Evolutionary conservation across 2,797 vertebrate genomes (phyloP), one percentile per base, ranked within the genome.

Genomic region (Xyrichtys novacula): DNA sequence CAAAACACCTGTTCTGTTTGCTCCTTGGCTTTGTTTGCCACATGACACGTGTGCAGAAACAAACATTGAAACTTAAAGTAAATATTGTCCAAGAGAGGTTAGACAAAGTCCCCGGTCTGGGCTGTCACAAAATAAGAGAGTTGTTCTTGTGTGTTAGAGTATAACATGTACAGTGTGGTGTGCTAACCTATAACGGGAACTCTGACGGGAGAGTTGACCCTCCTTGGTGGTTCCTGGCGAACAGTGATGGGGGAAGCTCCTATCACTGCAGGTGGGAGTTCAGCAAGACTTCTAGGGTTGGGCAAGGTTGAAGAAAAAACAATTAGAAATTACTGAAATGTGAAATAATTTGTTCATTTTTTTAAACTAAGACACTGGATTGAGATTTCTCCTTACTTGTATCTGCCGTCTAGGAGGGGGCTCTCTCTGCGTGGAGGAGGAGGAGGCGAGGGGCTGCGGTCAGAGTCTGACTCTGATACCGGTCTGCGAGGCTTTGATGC

Each of bases 381-480:
- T 28, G n/a, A 57, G 19, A 26, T 11, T 26, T 0, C 23, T 55
- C 7, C 65, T 43, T 87, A 95, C 94, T 92, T 95, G 89, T 95
- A 95, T 94, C 90, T 87, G 77, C 72, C 61, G 57, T 93, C 90
- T 1, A 19, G 31, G 9, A 55, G 87, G 14, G 90, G 85, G 76
- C 79, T 92, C 22, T 74, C 76, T 42, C 75, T 87, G 57, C 80
- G 80, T 0, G 81, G 75, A 0, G 85, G 88, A 12, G 93, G 92
- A 40, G 85, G 88, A 12, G 93, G 92, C 39, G 93, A 91, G 0
- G 34, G 31, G 16, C 90, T 93, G 25, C 62, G 88, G 59, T 94
- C 94, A 0, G 94, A 95, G 82, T 94, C 94, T 0, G 94, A 95
- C 0, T 94, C 94, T 0, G 94, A 95, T 70, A 94, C 90, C 0